Evolutionary conservation across 2,113 vertebrate species (phyloP), one percentile per base, ranked within the genome.

Genomic region (Amblyornis subalaris): DNA sequence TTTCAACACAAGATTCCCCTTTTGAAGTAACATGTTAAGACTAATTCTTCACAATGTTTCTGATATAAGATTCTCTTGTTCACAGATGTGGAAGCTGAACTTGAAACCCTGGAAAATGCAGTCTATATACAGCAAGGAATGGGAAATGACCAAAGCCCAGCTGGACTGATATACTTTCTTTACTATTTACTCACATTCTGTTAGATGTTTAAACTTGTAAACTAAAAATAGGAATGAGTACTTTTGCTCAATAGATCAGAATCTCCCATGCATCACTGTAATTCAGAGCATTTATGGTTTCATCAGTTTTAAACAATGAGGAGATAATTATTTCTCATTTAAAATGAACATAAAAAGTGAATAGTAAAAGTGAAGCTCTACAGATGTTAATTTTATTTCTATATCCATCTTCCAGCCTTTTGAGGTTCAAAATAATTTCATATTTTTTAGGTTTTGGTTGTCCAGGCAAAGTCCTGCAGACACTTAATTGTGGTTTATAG

Each of bases 231-330:
- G 15, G 17, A 71, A 53, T 2, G 12, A 15, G 5, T 15, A 21
- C 3, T 2, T 17, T 22, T 58, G 17, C 10, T 66, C 7, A 2
- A 24, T 44, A 50, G n/a, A 40, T 5, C 0, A 0, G 9, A 57
- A 25, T 66, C 25, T 72, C 13, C 45, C 12, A 4, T 35, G 13
- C 12, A 25, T 36, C 3, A 12, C 8, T 25, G 25, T 9, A 51
- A 73, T 23, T 26, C n/a, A 47, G 29, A 19, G 2, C 20, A 45
- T 62, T 78, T 50, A 45, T 23, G 14, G 8, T 35, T 78, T 65
- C 9, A 77, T 28, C 36, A 50, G 19, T 48, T 89, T 44, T 24
- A 69, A 58, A 82, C 40, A 23, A 60, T 14, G 7, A 66, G 19
- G 3, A 64, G 45, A 26, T 8, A 72, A 33, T 58, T 54, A 54